Base-by-base conservation (phyloP, 2,113 vertebrate genomes). In the Pantherophis guttatus region DNA sequence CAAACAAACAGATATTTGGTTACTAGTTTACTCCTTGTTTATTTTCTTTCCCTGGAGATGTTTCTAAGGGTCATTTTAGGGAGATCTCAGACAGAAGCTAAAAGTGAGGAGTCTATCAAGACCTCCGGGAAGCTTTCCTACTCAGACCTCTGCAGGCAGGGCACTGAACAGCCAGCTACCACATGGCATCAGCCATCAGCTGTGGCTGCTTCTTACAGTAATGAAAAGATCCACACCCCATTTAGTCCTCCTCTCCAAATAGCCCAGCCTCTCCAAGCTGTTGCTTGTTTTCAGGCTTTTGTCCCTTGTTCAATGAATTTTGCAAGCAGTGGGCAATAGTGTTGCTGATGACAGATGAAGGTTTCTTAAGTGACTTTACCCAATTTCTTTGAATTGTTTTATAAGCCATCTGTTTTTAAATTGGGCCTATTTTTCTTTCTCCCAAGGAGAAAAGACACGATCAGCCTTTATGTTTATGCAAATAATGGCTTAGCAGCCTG, bases 331-430 rank as follows among this genome's bases (percentile, higher is more conserved):
- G n/a, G 58, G 29, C 70, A 94, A 92, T 93, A 92, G 62, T 90
- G 81, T 92, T 96, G 94, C 94, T 94, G 95, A 95, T 94, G 96
- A 96, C 91, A 94, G 88, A 90, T 92, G 4, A 96, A 96, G 70
- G 93, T 90, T 93, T 95, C 95, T 96, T 96, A 93, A 94, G 89
- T 94, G 62, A 62, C 89, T 88, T 93, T 88, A 92, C 91, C 85
- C 5, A 0, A 33, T 93, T 95, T 94, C 91, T 95, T 91, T 92
- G 95, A 94, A 96, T 96, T 97, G 95, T 97, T 96, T 97, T 90
- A 94, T 59, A 94, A 95, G 87, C 94, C 95, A 94, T 97, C 96
- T 96, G 95, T 93, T 97, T 96, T 96, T 94, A 97, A 96, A 95
- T 88, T 95, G 95, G 88, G 21, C 50, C 91, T 87, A 92, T 92